Conservation (phyloP, 1,140 invertebrate species). For the Mesaphorura yosii region DNA sequence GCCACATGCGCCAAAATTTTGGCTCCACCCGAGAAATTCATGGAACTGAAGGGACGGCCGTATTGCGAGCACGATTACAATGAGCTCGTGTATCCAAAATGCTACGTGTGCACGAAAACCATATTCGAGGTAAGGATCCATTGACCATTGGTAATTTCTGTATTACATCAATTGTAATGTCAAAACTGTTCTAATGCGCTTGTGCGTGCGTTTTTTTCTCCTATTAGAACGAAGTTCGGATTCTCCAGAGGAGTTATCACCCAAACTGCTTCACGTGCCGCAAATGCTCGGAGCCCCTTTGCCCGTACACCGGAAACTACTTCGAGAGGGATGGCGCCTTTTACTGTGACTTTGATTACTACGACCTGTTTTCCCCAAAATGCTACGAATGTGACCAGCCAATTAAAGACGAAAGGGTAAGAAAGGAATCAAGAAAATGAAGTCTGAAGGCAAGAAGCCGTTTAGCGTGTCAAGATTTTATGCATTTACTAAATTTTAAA, state of each 20-base stretch:
- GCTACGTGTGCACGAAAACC: slow-evolving; percentile 22
- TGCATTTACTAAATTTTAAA: no score
- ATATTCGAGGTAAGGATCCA: slow-evolving; percentile 26
- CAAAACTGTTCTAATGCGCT: background rate
- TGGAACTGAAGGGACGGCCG: slow-evolving; percentile 53
- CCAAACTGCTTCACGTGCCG: slow-evolving; percentile 28
- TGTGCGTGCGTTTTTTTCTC: background rate
- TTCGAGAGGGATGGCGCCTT: slow-evolving; percentile 21
- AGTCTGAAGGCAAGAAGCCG: no score
- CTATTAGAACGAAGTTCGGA: slow-evolving; percentile 15
- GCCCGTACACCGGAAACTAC: slow-evolving; percentile 23
- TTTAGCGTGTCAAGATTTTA: no score
- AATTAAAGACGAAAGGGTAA: slow-evolving; percentile 24
- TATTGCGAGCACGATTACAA: slow-evolving; percentile 60
- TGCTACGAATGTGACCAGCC: slow-evolving; percentile 57
- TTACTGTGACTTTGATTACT: slow-evolving; percentile 39
- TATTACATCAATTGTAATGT: background rate
- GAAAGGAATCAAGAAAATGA: no score
- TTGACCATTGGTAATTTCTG: no score
- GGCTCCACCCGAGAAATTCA: slow-evolving; percentile 40
- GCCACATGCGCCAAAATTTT: slow-evolving; percentile 13
- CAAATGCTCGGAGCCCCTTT: slow-evolving; percentile 26
- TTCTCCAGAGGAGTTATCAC: slow-evolving; percentile 22
- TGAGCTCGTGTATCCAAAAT: slow-evolving; percentile 19
- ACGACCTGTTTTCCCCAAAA: slow-evolving; percentile 55